Evolutionary conservation across 2,888 invertebrate genomes (phyloP).

Genomic region (Nemotelus nigrinus): DNA sequence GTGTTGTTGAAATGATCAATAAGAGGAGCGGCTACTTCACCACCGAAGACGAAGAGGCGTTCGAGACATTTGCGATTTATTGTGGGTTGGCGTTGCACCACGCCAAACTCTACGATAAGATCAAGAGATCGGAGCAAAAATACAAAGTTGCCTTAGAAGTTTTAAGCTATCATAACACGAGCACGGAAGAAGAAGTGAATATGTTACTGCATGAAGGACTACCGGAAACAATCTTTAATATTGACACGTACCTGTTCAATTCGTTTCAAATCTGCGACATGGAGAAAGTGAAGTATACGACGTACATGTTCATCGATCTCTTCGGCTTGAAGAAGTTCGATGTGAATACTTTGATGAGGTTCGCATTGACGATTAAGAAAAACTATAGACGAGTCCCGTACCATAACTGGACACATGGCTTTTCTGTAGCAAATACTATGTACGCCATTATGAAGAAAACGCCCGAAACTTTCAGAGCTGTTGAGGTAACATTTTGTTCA

Average conservation of each 20-base stretch:
- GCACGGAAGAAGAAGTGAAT: constrained; percentile 76
- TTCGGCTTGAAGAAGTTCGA: constrained; percentile 77
- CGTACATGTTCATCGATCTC: constrained; percentile 80
- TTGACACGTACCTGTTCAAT: constrained; percentile 75
- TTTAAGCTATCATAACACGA: constrained; percentile 83
- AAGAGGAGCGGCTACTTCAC: constrained; percentile 71
- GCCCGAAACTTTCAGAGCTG: constrained; percentile 67
- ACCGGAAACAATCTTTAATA: constrained; percentile 56
- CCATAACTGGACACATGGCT: constrained; percentile 90
- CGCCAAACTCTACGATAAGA: constrained; percentile 85
- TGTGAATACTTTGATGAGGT: constrained; percentile 73
- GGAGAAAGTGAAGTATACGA: constrained; percentile 77
- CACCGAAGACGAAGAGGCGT: constrained; percentile 80
- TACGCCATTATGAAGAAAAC: constrained; percentile 76
- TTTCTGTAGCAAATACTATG: constrained; percentile 87
- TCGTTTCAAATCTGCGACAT: constrained; percentile 76
- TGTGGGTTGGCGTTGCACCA: constrained; percentile 87
- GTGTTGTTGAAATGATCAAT: constrained; percentile 89
- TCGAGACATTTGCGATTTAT: constrained; percentile 85
- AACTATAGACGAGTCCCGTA: constrained; percentile 86
- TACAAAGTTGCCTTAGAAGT: constrained; percentile 84
- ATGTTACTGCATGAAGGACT: constrained; percentile 56
- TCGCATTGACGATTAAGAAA: constrained; percentile 83
- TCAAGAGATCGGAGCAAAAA: constrained; percentile 83
- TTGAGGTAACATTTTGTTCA: constrained; percentile 67